A percentile compares a stretch with the other conserved stretches of the same genome.
These are phyloP conservation scores for Celastrina argiolus DNA, from an alignment of 2,888 invertebrate species.

Conservation along the genomic window DNA sequence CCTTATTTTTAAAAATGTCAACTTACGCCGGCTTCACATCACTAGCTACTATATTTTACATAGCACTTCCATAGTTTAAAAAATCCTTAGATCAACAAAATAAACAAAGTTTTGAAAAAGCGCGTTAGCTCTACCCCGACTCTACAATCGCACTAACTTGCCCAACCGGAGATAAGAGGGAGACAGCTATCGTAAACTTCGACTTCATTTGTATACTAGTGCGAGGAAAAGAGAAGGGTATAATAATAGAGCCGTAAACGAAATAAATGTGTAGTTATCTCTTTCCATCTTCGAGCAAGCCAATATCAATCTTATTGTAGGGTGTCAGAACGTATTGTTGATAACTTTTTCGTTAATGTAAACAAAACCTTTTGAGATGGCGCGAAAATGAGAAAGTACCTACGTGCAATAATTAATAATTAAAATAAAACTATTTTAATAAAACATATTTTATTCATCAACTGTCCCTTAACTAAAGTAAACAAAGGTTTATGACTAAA, in stretches of 20 bases:
- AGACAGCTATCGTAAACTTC: slow-evolving; percentile 35
- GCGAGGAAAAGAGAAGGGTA: slow-evolving; percentile 48
- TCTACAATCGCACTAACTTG: slow-evolving; percentile 48
- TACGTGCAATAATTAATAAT: no score
- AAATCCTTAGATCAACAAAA: slow-evolving; percentile 38
- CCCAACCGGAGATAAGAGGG: slow-evolving; percentile 34
- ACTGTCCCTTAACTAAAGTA: no score
- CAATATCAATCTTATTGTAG: slow-evolving; percentile 20
- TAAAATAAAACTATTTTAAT: no score
- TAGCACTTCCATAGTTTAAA: slow-evolving; percentile 38
- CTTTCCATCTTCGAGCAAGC: slow-evolving; percentile 26
- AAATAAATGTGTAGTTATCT: slow-evolving; percentile 35
- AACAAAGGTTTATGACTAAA: no score
- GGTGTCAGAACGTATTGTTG: background rate
- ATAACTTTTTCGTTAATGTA: slow-evolving; percentile 18
- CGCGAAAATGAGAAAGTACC: slow-evolving; percentile 32
- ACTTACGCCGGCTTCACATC: slow-evolving; percentile 38
- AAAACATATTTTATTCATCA: no score
- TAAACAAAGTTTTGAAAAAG: slow-evolving; percentile 44
- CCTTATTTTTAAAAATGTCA: slow-evolving; percentile 38
- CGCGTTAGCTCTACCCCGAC: slow-evolving; percentile 36
- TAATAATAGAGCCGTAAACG: slow-evolving; percentile 38
- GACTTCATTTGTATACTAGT: slow-evolving; percentile 22
- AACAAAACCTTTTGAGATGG: slow-evolving; percentile 35
- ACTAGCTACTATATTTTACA: slow-evolving; percentile 38